phyloP scores from a whole-genome alignment of 2,888 invertebrate species.

The Acleris laterana region DNA sequence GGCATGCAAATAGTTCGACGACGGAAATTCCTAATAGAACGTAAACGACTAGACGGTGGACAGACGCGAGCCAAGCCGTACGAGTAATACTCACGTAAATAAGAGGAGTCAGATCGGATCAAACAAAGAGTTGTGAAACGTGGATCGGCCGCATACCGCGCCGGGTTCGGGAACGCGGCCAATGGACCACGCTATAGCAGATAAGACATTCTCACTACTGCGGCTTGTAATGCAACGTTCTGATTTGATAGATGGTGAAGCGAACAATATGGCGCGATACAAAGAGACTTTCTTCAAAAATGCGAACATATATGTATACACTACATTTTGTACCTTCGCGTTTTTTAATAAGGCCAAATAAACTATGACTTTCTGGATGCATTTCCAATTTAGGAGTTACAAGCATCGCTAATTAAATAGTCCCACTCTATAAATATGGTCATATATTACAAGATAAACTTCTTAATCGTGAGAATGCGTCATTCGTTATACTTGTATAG shows the following conservation, averaged over 20 bases:
- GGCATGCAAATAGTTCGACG: constrained; percentile 68
- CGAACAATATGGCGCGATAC: constrained; percentile 17
- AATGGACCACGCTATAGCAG: constrained; percentile 64
- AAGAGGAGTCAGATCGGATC: constrained; percentile 50
- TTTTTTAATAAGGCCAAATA: too few species aligned
- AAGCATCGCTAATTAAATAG: too few species aligned
- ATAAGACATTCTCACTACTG: constrained; percentile 48
- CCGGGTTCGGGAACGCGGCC: constrained; percentile 71
- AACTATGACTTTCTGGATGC: too few species aligned
- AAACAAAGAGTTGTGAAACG: constrained; percentile 78
- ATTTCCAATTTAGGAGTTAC: too few species aligned
- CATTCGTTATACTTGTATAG: constrained; percentile 16
- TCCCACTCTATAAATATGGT: too few species aligned
- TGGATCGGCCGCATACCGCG: constrained; percentile 68
- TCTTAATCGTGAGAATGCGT: constrained; percentile 15
- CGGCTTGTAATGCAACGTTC: constrained; percentile 11
- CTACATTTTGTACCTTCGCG: neutral
- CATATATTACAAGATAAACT: neutral
- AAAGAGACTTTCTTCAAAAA: constrained; percentile 21
- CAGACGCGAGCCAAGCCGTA: constrained; percentile 70
- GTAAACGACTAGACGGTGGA: constrained; percentile 77
- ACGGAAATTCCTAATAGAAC: constrained; percentile 73
- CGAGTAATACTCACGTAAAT: constrained; percentile 60
- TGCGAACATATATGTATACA: neutral
- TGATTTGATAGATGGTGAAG: constrained; percentile 31